These are phyloP conservation scores for Glaucidium brasilianum DNA, from an alignment of 2,113 vertebrate genomes.

Conservation along the genomic window DNA sequence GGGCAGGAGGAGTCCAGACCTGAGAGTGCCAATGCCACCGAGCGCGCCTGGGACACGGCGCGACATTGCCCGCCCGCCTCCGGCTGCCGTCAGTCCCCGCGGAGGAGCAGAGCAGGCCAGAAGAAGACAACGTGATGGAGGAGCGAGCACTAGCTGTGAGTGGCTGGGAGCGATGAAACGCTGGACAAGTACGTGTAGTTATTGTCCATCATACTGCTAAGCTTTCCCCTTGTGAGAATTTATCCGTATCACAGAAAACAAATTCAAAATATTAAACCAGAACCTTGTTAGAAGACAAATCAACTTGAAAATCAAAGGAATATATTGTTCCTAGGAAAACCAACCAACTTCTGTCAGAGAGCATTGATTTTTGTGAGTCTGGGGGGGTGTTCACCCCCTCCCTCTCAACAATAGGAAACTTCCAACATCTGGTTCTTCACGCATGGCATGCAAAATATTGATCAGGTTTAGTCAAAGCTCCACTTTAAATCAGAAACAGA, in stretches of 20 bases:
- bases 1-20: background rate
- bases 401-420: conserved; percentile 84
- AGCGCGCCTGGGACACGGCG: rapidly evolving
- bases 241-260: conserved; percentile 22
- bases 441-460: conserved; percentile 96
- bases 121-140: rapidly evolving
- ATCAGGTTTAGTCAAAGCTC: conserved; percentile 86
- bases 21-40: background rate
- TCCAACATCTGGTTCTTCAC: conserved; percentile 95
- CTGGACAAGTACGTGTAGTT: background rate
- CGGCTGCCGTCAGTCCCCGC: background rate
- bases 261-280: conserved; percentile 60
- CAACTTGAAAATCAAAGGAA: conserved; percentile 69
- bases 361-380: conserved; percentile 89
- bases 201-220: conserved; percentile 37
- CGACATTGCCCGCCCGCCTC: rapidly evolving
- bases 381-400: conserved; percentile 72
- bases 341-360: conserved; percentile 76
- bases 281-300: conserved; percentile 69
- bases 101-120: background rate
- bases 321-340: conserved; percentile 69
- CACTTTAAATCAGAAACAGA: conserved; percentile 74
- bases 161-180: background rate
- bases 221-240: conserved; percentile 16
- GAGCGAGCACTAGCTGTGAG: background rate